These are phyloP conservation scores for Peromyscus polionotus DNA, from an alignment of 2,113 vertebrate species.

Conservation along the genomic window DNA sequence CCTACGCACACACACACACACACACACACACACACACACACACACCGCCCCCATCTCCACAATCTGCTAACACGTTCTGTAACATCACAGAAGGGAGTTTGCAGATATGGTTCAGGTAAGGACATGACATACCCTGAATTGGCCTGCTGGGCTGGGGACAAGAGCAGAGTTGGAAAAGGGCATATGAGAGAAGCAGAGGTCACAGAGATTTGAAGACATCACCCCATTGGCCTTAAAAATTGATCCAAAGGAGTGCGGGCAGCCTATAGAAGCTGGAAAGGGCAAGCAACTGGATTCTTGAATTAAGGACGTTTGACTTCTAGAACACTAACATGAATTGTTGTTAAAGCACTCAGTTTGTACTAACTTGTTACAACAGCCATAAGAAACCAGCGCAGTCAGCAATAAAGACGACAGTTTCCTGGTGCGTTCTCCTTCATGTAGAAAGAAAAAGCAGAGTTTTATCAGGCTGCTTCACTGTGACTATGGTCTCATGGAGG, in stretches of 20 bases:
- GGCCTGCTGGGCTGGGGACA: neutral
- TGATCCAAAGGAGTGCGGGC: neutral
- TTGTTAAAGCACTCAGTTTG: slow-evolving; percentile 1
- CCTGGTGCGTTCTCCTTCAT: neutral
- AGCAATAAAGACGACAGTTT: neutral
- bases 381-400: neutral
- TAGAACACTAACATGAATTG: neutral
- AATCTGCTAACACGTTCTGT: neutral
- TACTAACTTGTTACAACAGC: slow-evolving; percentile 24
- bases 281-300: neutral
- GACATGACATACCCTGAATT: neutral
- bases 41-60: neutral
- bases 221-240: neutral
- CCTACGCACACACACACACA: neutral
- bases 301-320: neutral
- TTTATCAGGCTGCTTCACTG: neutral
- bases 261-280: neutral
- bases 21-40: neutral
- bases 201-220: slow-evolving; percentile 29
- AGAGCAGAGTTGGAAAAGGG: neutral
- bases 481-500: neutral
- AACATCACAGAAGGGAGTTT: neutral
- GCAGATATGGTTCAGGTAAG: neutral
- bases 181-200: neutral
- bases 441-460: neutral